Percentiles rank a stretch among this genome's conserved stretches.
Evolutionary conservation across 1,140 invertebrate genomes (phyloP).

Genomic region (Phymorhynchus buccinoides): DNA sequence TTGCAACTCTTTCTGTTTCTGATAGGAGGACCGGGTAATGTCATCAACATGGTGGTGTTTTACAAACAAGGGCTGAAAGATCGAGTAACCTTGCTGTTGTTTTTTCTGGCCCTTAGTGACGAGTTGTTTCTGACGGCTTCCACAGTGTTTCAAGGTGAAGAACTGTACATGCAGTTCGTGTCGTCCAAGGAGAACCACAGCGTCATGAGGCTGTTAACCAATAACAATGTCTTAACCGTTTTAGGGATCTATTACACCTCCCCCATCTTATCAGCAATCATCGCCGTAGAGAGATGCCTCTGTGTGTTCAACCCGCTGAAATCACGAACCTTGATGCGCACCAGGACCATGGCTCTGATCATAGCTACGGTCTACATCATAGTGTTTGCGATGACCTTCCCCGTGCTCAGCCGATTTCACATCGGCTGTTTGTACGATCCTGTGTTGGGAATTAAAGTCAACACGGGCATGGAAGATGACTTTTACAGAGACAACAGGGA

Average conservation of each 20-base stretch:
- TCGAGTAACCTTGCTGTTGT: not conserved
- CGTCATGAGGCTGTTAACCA: not conserved
- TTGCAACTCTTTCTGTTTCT: not conserved
- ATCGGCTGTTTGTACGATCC: not conserved
- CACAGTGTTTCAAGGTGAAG: not conserved
- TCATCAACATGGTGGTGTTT: constrained; percentile 17
- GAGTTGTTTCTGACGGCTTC: not conserved
- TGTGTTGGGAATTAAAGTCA: not conserved
- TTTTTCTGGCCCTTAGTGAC: not conserved
- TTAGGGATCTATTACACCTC: not conserved
- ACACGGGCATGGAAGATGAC: too few relatives aligned
- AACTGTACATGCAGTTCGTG: not conserved
- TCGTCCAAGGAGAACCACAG: not conserved
- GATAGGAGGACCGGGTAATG: not conserved
- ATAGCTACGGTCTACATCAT: not conserved
- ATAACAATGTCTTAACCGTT: not conserved
- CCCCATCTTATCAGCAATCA: not conserved
- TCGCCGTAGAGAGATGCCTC: constrained; percentile 10
- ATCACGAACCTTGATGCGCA: not conserved
- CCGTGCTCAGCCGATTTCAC: not conserved
- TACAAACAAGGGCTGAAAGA: constrained; percentile 1
- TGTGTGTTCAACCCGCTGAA: constrained; percentile 14
- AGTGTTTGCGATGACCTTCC: not conserved
- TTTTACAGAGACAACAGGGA: not conserved
- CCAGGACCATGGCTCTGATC: constrained; percentile 12